Evolutionary conservation across 2,888 invertebrate species (phyloP), one percentile per base, ranked within the genome.

Genomic region (Raillietiella orientalis): DNA sequence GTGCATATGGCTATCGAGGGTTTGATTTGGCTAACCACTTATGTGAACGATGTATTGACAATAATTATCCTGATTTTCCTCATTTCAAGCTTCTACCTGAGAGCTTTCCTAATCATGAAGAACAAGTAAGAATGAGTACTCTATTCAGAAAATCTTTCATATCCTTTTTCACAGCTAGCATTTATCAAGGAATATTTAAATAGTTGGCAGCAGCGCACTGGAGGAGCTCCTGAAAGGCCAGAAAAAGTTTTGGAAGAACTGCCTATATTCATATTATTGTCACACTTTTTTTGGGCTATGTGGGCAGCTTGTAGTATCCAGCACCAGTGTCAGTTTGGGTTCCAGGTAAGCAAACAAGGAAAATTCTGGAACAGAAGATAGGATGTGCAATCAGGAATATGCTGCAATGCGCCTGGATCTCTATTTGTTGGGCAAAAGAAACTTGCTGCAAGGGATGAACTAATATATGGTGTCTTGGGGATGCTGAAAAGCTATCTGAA

Each of bases 21-120:
- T 87, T 82, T 46, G 87, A 87, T 46, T 52, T 87, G 25, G 84
- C 84, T 3, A 87, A 87, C 47, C 87, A 87, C 41, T 82, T 87
- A 44, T 57, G 72, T 33, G 87, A 87, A 44, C 77, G n/a, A n/a
- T n/a, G n/a, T n/a, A n/a, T n/a, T n/a, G n/a, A n/a, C n/a, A n/a
- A n/a, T n/a, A n/a, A n/a, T n/a, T n/a, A n/a, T 46, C 55, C 62
- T 0, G 55, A 62, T 16, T 57, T 61, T 36, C 84, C 84, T 0
- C 69, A 64, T 46, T 87, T 65, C 46, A 54, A 50, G 30, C 65
- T 66, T 34, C 50, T 56, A 26, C 51, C 51, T 2, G 58, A 61
- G 5, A 56, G 62, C 33, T 67, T 63, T 39, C 79, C 90, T 0
- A 62, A 58, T 3, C 47, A 58, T 31, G 62, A 70, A 33, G 74